Conservation (phyloP, 1,140 invertebrate genomes). For the Drosophila auraria region DNA sequence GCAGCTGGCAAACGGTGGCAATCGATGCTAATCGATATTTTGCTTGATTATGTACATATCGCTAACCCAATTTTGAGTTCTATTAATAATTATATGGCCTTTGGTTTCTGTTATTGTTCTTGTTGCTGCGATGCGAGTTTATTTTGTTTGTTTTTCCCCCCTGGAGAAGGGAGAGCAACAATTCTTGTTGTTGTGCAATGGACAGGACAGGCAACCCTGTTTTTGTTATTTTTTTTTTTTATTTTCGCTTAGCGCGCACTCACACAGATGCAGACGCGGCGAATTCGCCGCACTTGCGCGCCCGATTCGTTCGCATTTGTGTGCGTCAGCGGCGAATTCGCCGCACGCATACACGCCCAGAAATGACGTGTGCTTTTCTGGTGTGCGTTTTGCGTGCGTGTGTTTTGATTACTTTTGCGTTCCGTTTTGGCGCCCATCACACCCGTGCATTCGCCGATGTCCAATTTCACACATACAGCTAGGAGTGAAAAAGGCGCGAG, state of each 20-base stretch:
- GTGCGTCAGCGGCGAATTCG: slow-evolving; percentile 48
- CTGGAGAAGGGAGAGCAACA: slow-evolving; percentile 18
- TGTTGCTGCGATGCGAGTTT: slow-evolving; percentile 4
- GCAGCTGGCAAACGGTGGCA: slow-evolving; percentile 49
- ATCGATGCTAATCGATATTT: slow-evolving; percentile 73
- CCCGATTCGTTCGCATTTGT: slow-evolving; percentile 23
- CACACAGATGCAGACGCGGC: slow-evolving; percentile 41
- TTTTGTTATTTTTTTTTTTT: slow-evolving; percentile 25
- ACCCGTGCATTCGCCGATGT: slow-evolving; percentile 52
- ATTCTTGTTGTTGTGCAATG: slow-evolving; percentile 43
- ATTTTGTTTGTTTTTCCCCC: slow-evolving; percentile 1
- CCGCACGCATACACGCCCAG: slow-evolving; percentile 45
- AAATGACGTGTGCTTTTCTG: slow-evolving; percentile 43
- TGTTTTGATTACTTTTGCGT: slow-evolving; percentile 81
- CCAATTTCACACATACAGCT: slow-evolving; percentile 63
- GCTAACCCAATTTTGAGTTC: slow-evolving; percentile 60
- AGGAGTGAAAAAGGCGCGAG: slow-evolving; percentile 68
- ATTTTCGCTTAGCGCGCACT: slow-evolving; percentile 14
- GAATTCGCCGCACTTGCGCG: slow-evolving; percentile 55
- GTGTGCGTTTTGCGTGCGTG: slow-evolving; percentile 74
- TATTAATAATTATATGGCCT: slow-evolving; percentile 49
- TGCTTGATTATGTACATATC: slow-evolving; percentile 39
- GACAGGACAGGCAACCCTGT: slow-evolving; percentile 17
- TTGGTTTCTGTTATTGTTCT: background rate
- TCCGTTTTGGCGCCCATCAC: slow-evolving; percentile 71